Conservation (phyloP, 2,797 vertebrate genomes). For the Petrocephalus schoutedeni region DNA sequence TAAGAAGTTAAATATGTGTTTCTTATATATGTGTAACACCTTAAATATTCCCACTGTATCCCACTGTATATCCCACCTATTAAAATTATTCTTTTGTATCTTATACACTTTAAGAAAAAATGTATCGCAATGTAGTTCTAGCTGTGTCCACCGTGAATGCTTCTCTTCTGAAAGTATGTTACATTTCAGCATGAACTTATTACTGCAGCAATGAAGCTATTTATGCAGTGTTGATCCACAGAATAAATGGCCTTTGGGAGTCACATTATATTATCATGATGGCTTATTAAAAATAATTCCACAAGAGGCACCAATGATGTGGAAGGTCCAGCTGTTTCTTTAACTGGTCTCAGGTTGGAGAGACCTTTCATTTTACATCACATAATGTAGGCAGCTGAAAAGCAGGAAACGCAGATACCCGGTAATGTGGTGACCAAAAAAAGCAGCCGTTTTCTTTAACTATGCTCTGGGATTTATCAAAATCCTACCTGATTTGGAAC, state of each 20-base stretch:
- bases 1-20: too few species aligned
- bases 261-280: not conserved
- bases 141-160: too few species aligned
- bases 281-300: not conserved
- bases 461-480: conserved; percentile 19
- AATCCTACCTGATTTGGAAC: conserved; percentile 29
- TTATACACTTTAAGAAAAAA: too few species aligned
- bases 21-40: too few species aligned
- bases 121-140: too few species aligned
- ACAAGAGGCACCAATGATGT: not conserved
- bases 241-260: not conserved
- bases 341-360: not conserved
- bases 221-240: not conserved
- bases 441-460: not conserved
- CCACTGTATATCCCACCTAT: too few species aligned
- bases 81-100: too few species aligned
- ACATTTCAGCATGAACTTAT: too few species aligned
- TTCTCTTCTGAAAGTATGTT: too few species aligned
- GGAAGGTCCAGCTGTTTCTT: not conserved
- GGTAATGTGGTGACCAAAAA: not conserved
- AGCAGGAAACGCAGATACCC: not conserved
- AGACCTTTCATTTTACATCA: not conserved
- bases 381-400: not conserved
- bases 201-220: too few species aligned
- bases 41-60: too few species aligned